Percentiles rank a stretch among this genome's conserved stretches.
Conservation (phyloP, 2,888 invertebrate species). For the Agrotis segetum region DNA sequence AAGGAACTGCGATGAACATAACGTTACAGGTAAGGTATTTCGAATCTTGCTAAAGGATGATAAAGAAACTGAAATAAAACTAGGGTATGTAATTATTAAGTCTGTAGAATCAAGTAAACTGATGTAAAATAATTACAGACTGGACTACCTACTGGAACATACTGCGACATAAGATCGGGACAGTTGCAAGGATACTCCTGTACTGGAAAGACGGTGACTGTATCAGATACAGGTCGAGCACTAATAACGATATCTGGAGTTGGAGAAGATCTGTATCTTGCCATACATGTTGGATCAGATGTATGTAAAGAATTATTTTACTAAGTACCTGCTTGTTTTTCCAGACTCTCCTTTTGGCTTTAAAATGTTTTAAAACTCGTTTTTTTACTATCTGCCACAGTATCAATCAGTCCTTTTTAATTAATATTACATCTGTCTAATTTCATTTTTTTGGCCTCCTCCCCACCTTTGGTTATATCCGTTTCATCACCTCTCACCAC, state of each 20-base stretch:
- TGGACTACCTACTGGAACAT: conserved; percentile 92
- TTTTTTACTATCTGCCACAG: neutral
- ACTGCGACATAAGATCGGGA: conserved; percentile 95
- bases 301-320: conserved; percentile 59
- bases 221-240: conserved; percentile 89
- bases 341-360: too few species aligned
- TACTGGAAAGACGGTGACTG: conserved; percentile 91
- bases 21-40: conserved; percentile 6
- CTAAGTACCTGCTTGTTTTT: neutral
- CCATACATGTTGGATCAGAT: conserved; percentile 89
- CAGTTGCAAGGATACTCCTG: conserved; percentile 86
- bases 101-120: neutral
- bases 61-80: neutral
- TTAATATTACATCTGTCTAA: neutral
- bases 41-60: neutral
- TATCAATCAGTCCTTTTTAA: neutral
- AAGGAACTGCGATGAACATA: conserved; percentile 71
- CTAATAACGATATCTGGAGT: conserved; percentile 85
- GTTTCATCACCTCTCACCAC: too few species aligned
- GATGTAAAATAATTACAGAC: conserved; percentile 79
- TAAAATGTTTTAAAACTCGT: neutral
- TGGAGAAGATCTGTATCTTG: conserved; percentile 92
- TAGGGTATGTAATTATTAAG: neutral
- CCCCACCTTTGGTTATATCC: too few species aligned
- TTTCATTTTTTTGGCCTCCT: neutral